Conservation (phyloP, 2,113 vertebrate species). For the Arvicanthis niloticus region DNA sequence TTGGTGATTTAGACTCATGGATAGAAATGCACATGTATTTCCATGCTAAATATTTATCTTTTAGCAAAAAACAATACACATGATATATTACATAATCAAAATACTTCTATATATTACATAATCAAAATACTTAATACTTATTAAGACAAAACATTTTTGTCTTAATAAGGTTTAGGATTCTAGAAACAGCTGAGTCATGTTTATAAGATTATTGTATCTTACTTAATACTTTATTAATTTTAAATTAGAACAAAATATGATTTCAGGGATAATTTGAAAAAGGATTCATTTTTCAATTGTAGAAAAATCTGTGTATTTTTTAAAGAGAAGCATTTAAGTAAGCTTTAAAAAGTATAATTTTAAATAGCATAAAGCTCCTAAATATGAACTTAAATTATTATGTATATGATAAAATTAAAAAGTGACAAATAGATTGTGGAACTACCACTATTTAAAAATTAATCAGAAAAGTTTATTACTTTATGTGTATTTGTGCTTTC, state of each 20-base stretch:
- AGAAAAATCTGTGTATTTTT: background rate
- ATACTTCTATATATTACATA: too few species aligned
- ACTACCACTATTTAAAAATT: background rate
- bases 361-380: constrained; percentile 24
- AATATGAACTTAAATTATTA: background rate
- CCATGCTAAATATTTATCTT: background rate
- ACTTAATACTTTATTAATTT: constrained; percentile 1
- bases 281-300: constrained; percentile 6
- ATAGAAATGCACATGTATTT: background rate
- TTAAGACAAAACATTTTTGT: background rate
- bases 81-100: background rate
- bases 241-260: constrained; percentile 18
- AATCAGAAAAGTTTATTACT: background rate
- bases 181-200: constrained; percentile 20
- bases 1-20: background rate
- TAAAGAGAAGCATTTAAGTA: constrained; percentile 36
- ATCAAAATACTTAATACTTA: too few species aligned
- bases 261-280: background rate
- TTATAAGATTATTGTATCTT: background rate
- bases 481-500: background rate
- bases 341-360: constrained; percentile 13
- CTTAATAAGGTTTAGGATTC: background rate
- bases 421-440: background rate
- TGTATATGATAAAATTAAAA: background rate
- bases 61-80: background rate